These are phyloP conservation scores for Akabosia matsudoensis DNA, from an alignment of 1,140 invertebrate species.

Conservation along the genomic window DNA sequence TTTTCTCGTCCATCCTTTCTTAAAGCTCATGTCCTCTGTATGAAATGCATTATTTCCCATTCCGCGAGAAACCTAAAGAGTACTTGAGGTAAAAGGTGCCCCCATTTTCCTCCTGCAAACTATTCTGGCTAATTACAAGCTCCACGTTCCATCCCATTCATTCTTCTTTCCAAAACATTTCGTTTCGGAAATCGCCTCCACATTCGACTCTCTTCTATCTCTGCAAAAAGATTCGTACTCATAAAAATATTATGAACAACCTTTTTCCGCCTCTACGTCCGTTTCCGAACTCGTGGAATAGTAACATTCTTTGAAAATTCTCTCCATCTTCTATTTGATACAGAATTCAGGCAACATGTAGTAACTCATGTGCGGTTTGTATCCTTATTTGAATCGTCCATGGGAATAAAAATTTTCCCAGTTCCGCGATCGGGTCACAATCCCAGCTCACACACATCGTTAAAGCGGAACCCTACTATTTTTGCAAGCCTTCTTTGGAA, in stretches of 20 bases:
- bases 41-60: not conserved
- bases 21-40: not conserved
- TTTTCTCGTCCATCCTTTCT: not conserved
- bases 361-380: no score
- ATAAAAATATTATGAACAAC: not conserved
- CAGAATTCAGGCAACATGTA: not conserved
- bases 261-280: not conserved
- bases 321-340: not conserved
- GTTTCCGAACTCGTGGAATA: not conserved
- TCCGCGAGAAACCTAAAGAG: not conserved
- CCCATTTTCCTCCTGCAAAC: not conserved
- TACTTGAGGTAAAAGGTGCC: not conserved
- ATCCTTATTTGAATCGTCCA: no score
- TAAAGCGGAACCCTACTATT: no score
- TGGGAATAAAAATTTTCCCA: no score
- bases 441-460: no score
- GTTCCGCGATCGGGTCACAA: no score
- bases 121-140: not conserved
- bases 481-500: no score
- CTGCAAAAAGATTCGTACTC: not conserved
- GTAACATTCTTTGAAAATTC: not conserved
- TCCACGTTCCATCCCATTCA: not conserved
- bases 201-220: not conserved
- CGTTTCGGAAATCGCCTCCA: not conserved
- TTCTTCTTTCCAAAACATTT: not conserved